phyloP scores from a whole-genome alignment of 2,797 vertebrate genomes.

The Trematomus bernacchii region DNA sequence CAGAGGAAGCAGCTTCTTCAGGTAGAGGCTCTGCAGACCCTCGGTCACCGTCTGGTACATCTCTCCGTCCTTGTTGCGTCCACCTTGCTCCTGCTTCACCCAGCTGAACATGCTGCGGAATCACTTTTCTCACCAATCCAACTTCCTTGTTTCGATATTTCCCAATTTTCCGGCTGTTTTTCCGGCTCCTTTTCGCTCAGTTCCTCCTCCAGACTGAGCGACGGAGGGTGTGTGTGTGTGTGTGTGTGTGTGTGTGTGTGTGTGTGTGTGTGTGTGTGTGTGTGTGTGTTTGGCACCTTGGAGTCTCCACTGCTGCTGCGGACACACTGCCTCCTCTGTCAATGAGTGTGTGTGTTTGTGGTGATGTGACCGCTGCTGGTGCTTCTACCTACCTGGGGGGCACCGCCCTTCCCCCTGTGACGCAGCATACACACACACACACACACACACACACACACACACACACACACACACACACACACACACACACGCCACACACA shows the following conservation, averaged over 20 bases:
- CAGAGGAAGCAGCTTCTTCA: constrained; percentile 93
- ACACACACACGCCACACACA: neutral
- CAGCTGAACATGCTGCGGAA: constrained; percentile 92
- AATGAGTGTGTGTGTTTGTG: neutral
- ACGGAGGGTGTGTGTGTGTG: neutral
- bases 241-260: too few species aligned
- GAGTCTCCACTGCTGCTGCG: constrained; percentile 4
- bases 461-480: too few species aligned
- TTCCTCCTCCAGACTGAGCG: neutral
- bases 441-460: too few species aligned
- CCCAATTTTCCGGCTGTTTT: constrained; percentile 24
- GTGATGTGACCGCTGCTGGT: constrained; percentile 29
- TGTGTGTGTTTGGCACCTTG: constrained; percentile 3
- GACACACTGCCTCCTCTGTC: constrained; percentile 48
- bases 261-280: too few species aligned
- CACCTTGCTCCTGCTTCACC: constrained; percentile 91
- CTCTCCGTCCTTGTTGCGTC: constrained; percentile 86
- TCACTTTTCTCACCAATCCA: neutral
- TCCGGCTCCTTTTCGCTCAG: constrained; percentile 3
- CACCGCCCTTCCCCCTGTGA: constrained; percentile 61
- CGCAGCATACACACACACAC: neutral
- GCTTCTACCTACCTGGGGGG: constrained; percentile 57
- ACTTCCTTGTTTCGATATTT: constrained; percentile 70
- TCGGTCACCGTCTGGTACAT: constrained; percentile 95
- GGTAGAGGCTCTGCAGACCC: constrained; percentile 91